Evolutionary conservation across 2,113 vertebrate genomes (phyloP), one percentile per base, ranked within the genome.

Genomic region (Brachyistius frenatus): DNA sequence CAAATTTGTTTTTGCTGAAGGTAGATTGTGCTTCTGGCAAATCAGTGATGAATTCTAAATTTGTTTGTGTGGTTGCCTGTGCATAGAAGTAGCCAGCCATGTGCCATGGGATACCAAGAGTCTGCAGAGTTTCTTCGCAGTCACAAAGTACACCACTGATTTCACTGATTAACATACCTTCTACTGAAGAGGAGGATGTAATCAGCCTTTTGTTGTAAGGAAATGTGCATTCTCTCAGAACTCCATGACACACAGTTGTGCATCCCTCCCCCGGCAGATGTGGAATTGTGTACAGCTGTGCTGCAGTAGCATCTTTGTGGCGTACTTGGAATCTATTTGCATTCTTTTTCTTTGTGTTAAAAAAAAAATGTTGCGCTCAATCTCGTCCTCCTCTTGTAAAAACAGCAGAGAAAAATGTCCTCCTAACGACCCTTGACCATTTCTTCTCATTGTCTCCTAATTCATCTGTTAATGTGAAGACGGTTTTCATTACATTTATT

Each of bases 381-480:
- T 74, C 50, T 76, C 37, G 47, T 52, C 23, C 52, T 16, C 65
- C 32, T 72, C 52, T 58, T n/a, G 49, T 83, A 66, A 78, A 61
- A 75, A 55, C 8, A 49, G 41, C 47, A 69, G 30, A 10, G 13
- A 54, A 32, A 54, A 78, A 55, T n/a, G 49, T 46, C 37, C 53
- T 66, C 30, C 33, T 50, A 54, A 67, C 41, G 76, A 71, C 55
- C 44, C 3, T 63, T 66, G 6, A 33, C 61, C 49, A 50, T 82
- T 73, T 63, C 47, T 71, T 64, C 39, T 73, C 33, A 32, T 78
- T 33, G 37, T 14, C 32, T 72, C 13, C 63, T 76, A 54, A n/a
- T 77, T 81, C 68, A 62, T 78, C 49, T 61, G 33, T 44, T 84
- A 63, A 80, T 78, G 44, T 75, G 62, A 80, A 60, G 13, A 83